phyloP scores from a whole-genome alignment of 2,797 vertebrate species.

The Enteromius argenteus region DNA sequence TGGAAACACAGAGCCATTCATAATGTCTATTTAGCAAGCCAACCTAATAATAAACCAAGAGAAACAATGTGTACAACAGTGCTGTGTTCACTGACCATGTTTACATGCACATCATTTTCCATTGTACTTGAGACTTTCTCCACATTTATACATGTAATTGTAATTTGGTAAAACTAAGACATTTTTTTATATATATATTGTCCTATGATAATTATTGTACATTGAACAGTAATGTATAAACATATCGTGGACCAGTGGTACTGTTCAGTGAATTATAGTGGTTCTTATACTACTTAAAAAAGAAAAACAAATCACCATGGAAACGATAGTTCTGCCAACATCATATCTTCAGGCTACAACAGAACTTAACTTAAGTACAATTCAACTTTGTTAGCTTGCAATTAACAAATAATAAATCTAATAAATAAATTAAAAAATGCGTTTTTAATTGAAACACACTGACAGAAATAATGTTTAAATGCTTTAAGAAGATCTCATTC shows the following conservation, averaged over 20 bases:
- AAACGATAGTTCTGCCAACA: neutral
- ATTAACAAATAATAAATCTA: neutral
- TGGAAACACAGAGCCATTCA: conserved; percentile 25
- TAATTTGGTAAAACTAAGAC: neutral
- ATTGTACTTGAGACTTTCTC: neutral
- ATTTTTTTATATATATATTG: neutral
- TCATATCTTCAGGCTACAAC: neutral
- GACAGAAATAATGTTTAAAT: neutral
- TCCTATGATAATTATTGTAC: neutral
- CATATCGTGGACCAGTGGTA: neutral
- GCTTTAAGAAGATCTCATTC: neutral
- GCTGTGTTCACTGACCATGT: neutral
- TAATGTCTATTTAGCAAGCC: neutral
- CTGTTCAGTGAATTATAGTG: neutral
- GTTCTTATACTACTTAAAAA: neutral
- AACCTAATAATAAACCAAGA: conserved; percentile 36
- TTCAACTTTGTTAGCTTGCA: neutral
- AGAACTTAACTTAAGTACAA: neutral
- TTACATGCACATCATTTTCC: neutral
- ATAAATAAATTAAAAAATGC: neutral
- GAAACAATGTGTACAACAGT: neutral
- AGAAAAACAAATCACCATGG: neutral
- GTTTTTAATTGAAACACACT: neutral
- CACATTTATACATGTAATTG: neutral
- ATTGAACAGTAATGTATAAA: neutral